Percentiles rank a stretch among this genome's conserved stretches.
Conservation (phyloP, 2,888 invertebrate species). For the Heliconius cydno region DNA sequence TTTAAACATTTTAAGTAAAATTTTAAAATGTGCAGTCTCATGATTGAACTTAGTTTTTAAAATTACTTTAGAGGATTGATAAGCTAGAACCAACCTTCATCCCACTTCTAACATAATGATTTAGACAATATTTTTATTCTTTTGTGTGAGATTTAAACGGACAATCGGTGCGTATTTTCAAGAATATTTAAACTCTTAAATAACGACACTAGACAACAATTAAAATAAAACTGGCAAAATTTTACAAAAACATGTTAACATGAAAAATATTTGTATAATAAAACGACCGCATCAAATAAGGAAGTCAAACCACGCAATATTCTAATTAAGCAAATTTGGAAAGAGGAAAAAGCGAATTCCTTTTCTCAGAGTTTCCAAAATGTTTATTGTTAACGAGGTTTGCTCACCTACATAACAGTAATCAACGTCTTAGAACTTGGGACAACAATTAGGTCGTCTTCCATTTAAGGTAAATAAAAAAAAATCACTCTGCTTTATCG, state of each 20-base stretch:
- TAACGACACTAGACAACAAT: not conserved
- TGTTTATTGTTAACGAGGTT: slow-evolving; percentile 21
- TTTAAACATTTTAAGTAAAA: not conserved
- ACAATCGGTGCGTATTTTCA: no score
- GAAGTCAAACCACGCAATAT: slow-evolving; percentile 51
- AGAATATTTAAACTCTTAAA: no score
- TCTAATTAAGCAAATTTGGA: slow-evolving; percentile 53
- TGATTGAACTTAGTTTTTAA: no score
- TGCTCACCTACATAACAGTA: slow-evolving; percentile 11
- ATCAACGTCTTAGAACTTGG: not conserved
- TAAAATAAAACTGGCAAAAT: not conserved
- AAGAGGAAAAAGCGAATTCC: slow-evolving; percentile 21
- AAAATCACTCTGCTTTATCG: not conserved
- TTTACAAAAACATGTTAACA: not conserved
- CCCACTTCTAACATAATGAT: no score
- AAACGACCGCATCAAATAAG: slow-evolving; percentile 25
- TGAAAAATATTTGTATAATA: slow-evolving; percentile 12
- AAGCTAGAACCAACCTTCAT: no score
- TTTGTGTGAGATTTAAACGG: no score
- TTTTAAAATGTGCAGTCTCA: no score
- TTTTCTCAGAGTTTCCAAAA: slow-evolving; percentile 17
- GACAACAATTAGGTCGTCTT: not conserved
- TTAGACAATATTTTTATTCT: no score
- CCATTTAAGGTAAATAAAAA: not conserved
- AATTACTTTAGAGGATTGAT: no score